Evolutionary conservation across 2,113 vertebrate genomes (phyloP), one percentile per base, ranked within the genome.

Genomic region (Alethe castanea): DNA sequence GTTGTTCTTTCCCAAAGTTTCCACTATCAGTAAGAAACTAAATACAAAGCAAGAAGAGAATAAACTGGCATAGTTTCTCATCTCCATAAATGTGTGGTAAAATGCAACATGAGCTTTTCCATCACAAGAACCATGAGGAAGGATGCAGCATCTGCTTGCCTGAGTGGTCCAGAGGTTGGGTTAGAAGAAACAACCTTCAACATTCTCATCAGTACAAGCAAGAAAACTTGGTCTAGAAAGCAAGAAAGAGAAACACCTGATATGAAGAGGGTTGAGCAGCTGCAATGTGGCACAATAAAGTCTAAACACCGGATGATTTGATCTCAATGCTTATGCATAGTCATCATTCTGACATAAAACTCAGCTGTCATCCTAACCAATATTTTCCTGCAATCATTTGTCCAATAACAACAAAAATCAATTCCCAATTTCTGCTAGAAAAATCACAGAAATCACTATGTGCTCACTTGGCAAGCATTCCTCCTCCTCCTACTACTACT

Each of bases 1-100:
- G 62, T 88, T 93, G 90, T 88, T 92, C 84, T 84, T 91, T 94
- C 67, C 69, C 93, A 50, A 61, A 81, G 13, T 67, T 57, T 88
- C 79, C 54, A 71, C 92, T 87, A 28, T 35, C 86, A 83, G 66
- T 14, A 31, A 74, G 69, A 87, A 87, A 81, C 47, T 33, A 90
- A 92, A 44, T 23, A 47, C 44, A 94, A 79, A 48, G 22, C 38
- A 64, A 56, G 42, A 81, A 29, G 50, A 15, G 48, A 79, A 86
- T 31, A 78, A 79, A 66, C 47, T 70, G 61, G 29, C 42, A 11
- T 25, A 1, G 8, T 29, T 95, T 95, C 50, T 79, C 33, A 93
- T 60, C 65, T 87, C 54, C 57, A 81, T 76, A 52, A 94, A 79
- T 9, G 2, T 44, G 19, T 19, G 17, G 40, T 19, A 60, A 62